Conservation (phyloP, 2,888 invertebrate genomes). For the Agrochola circellaris region DNA sequence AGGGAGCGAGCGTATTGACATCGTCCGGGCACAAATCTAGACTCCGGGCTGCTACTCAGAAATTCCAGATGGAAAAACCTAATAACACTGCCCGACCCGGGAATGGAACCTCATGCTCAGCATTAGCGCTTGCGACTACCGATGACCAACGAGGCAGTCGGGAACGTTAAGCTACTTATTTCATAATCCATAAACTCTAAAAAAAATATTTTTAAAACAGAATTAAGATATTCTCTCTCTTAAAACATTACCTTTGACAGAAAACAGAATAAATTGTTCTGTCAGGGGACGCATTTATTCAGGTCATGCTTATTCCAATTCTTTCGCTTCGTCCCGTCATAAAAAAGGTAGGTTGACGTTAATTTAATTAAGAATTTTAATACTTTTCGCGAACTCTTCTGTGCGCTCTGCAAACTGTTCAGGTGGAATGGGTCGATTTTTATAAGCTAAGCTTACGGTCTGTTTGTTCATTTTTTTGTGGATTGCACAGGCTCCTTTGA, state of each 20-base stretch:
- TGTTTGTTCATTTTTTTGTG: conserved; percentile 26
- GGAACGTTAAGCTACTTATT: not conserved
- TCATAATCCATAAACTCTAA: not conserved
- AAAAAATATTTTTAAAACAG: not conserved
- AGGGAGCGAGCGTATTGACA: too few species aligned
- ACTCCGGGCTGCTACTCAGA: too few species aligned
- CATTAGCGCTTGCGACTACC: too few species aligned
- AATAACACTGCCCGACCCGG: too few species aligned
- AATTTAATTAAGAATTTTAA: conserved; percentile 81
- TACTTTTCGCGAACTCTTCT: conserved; percentile 73
- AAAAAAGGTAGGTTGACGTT: conserved; percentile 64
- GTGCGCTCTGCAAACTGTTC: conserved; percentile 44
- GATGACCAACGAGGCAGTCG: too few species aligned
- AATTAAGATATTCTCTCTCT: conserved; percentile 8
- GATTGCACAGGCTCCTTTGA: conserved; percentile 33
- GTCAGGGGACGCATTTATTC: conserved; percentile 30
- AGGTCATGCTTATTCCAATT: conserved; percentile 65
- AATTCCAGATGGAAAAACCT: too few species aligned
- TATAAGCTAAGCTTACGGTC: conserved; percentile 45
- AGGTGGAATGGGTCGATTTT: conserved; percentile 42
- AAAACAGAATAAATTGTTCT: conserved; percentile 24
- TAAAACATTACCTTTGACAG: conserved; percentile 15
- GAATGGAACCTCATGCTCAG: too few species aligned
- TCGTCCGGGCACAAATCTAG: too few species aligned
- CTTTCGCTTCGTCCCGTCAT: conserved; percentile 65